Conservation (phyloP, 2,797 vertebrate species). For the Ctenochaetus hawaiiensis region DNA sequence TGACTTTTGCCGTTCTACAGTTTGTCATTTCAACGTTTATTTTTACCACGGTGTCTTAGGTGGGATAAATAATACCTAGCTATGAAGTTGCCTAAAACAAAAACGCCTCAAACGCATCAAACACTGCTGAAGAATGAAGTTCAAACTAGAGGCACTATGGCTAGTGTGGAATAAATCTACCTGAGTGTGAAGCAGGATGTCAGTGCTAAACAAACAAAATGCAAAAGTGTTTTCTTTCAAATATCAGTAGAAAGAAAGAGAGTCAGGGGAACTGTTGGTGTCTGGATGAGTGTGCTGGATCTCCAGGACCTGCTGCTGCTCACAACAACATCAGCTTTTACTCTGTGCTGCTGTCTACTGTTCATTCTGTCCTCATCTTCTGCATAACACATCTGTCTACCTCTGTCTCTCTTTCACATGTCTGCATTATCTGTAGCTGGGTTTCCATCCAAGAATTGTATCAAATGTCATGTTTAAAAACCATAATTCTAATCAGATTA, state of each 20-base stretch:
- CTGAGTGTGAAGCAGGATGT: not conserved
- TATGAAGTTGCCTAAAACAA: no score
- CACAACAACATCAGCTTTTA: conserved; percentile 38
- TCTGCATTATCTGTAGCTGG: conserved; percentile 38
- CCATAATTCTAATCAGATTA: no score
- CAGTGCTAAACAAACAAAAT: conserved; percentile 1
- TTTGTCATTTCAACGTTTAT: no score
- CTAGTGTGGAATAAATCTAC: conserved; percentile 8
- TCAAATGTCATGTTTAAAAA: not conserved
- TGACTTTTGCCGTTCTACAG: no score
- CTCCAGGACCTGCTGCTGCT: conserved; percentile 13
- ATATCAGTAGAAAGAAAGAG: not conserved
- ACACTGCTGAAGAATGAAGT: not conserved
- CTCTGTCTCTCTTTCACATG: conserved; percentile 38
- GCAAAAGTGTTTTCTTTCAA: not conserved
- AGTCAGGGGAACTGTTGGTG: not conserved
- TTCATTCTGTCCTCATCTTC: conserved; percentile 51
- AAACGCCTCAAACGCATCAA: no score
- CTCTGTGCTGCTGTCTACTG: conserved; percentile 31
- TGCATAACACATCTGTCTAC: conserved; percentile 18
- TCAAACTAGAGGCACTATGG: not conserved
- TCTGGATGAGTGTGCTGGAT: conserved; percentile 9
- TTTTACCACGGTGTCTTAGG: no score
- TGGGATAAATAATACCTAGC: no score
- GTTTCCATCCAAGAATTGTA: conserved; percentile 66